These are phyloP conservation scores for Ornithoptera priamus DNA, from an alignment of 2,888 invertebrate species.

Conservation along the genomic window DNA sequence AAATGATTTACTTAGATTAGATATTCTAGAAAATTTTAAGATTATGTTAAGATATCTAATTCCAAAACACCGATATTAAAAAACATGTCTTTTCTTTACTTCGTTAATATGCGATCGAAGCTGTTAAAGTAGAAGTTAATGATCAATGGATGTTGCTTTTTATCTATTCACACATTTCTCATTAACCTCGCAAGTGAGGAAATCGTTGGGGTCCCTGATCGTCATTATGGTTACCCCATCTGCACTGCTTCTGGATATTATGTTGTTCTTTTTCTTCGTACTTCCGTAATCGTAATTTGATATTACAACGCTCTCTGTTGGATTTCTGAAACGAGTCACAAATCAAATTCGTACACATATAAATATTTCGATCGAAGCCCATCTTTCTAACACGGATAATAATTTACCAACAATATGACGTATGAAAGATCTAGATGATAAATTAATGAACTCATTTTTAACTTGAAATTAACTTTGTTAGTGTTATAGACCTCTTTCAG, in stretches of 20 bases:
- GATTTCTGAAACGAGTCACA: constrained; percentile 58
- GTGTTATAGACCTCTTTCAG: too few species aligned
- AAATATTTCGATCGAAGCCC: too few species aligned
- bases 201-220: constrained; percentile 62
- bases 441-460: too few species aligned
- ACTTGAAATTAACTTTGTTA: too few species aligned
- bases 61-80: not conserved
- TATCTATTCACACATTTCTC: constrained; percentile 66
- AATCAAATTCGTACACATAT: constrained; percentile 46
- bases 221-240: constrained; percentile 73
- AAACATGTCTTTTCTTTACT: constrained; percentile 11
- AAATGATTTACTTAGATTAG: too few species aligned
- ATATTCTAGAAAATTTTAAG: too few species aligned
- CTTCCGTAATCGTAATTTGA: constrained; percentile 76
- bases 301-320: constrained; percentile 75
- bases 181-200: constrained; percentile 54
- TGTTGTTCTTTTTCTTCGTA: constrained; percentile 71
- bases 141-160: constrained; percentile 33
- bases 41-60: too few species aligned
- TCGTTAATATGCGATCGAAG: constrained; percentile 1
- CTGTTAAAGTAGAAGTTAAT: not conserved
- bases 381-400: too few species aligned
- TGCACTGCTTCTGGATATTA: constrained; percentile 61
- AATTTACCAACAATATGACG: too few species aligned
- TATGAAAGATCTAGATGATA: too few species aligned